A percentile compares a stretch with the other conserved stretches of the same genome.
These are phyloP conservation scores for Empis stercorea DNA, from an alignment of 2,888 invertebrate genomes.

Conservation along the genomic window DNA sequence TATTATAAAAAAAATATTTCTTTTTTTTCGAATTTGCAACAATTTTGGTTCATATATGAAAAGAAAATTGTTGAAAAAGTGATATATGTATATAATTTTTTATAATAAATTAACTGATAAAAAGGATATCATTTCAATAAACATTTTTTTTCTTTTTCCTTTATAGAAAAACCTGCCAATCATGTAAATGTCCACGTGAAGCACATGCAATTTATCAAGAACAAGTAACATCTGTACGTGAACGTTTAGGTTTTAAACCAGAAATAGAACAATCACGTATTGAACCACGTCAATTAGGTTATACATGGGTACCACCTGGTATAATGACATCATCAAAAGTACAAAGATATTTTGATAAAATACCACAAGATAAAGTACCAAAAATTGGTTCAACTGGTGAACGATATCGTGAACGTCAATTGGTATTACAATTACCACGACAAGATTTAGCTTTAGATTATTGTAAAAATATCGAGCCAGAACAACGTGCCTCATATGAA, in stretches of 20 bases:
- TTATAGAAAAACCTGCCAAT: slow-evolving; percentile 83
- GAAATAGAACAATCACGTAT: slow-evolving; percentile 43
- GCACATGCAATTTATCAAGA: slow-evolving; percentile 82
- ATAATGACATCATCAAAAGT: slow-evolving; percentile 32
- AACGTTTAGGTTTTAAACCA: slow-evolving; percentile 51
- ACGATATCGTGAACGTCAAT: slow-evolving; percentile 62
- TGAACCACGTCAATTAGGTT: slow-evolving; percentile 51
- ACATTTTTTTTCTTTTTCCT: slow-evolving; percentile 15
- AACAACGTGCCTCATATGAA: slow-evolving; percentile 70
- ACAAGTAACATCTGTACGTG: slow-evolving; percentile 67
- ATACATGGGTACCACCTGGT: slow-evolving; percentile 52
- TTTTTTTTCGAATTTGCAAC: too few species aligned
- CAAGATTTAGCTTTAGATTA: slow-evolving; percentile 86
- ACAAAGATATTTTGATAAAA: slow-evolving; percentile 82
- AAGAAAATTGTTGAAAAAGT: too few species aligned
- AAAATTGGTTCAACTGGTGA: slow-evolving; percentile 65
- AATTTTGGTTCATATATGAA: too few species aligned
- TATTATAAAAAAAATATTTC: too few species aligned
- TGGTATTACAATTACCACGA: slow-evolving; percentile 82
- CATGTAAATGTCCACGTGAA: slow-evolving; percentile 84
- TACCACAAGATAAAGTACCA: slow-evolving; percentile 70
- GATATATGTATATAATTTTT: too few species aligned
- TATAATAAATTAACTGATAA: too few species aligned
- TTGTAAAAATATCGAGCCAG: slow-evolving; percentile 70
- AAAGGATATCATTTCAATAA: not conserved